Base-by-base conservation (phyloP, 53 echinoderm and acorn worm species). In the Echinarachnius parma region DNA sequence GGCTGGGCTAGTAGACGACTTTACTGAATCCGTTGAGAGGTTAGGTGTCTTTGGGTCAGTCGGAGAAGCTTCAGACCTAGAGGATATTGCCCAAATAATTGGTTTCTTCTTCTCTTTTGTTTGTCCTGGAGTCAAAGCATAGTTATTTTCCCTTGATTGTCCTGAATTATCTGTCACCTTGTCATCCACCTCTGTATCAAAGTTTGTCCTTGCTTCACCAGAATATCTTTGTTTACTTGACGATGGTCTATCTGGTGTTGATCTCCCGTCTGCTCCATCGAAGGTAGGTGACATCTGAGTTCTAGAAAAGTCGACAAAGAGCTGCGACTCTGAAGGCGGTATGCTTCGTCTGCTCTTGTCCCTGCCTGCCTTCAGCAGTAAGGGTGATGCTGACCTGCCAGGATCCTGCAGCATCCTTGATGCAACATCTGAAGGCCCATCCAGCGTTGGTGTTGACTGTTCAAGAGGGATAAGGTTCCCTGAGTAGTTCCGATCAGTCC, bases 221-320 rank as follows among this genome's bases (percentile, higher is more conserved):
- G 66, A 2, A 7, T 28, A 4, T 15, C 19, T 16, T 16, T 18
- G 18, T 48, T 18, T 9, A 26, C 48, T 48, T 16, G 28, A 42
- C 1, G 63, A 62, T 36, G 11, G 21, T 24, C 19, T 31, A 21
- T 4, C 30, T 30, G 69, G 69, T 21, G 69, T 69, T 3, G 53
- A 69, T 45, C 31, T 55, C 23, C 62, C 35, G 20, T 58, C 29
- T 44, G 50, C 72, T 11, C 89, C 78, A 19, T 55, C 35, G 21
- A 92, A 92, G 44, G 88, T 92, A 45, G 92, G 92, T 10, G 92
- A 92, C 62, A 82, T 76, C 54, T 85, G 85, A 1, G 91, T 80
- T 25, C 44, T 68, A 15, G 37, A 68, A 27, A 65, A 78, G 61
- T 92, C 92, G 25, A 72, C 74, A 56, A 39, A 37, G 18, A 72